Evolutionary conservation across 2,113 vertebrate genomes (phyloP), one percentile per base, ranked within the genome.

Genomic region (Sander lucioperca): DNA sequence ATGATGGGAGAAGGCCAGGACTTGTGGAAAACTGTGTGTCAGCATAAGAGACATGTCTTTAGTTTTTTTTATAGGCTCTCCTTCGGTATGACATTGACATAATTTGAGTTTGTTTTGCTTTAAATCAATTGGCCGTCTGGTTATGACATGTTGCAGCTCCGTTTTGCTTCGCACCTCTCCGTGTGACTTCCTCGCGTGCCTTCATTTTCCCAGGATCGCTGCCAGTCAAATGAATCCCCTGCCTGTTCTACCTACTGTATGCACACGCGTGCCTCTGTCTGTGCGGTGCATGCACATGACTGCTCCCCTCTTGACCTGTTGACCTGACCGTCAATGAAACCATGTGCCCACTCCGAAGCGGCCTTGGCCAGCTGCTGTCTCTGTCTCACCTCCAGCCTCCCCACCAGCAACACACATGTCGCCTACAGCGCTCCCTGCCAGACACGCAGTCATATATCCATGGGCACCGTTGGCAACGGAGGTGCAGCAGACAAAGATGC

Each of bases 301-400:
- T 68, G 57, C 68, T 78, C 77, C 6, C 18, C 25, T 74, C 54
- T 30, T 36, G 79, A 82, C 81, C 87, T 68, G 68, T 53, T 85
- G 85, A 89, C 85, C 85, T 9, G 39, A 23, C 61, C 45, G 50
- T 69, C 75, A 50, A 84, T 47, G 57, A 87, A 61, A 78, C 78
- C 79, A 83, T 79, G 82, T 83, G 74, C 70, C 72, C 30, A 0
- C 54, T 64, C 39, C 23, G 6, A 39, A 48, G 56, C 78, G 33
- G 77, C 23, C 74, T 79, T 54, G 77, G 6, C 50, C 53, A 65
- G 74, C 90, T 74, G 65, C 66, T 12, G 67, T 74, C 75, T 39
- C 83, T 84, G 84, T 73, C 45, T 57, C 54, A 68, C 48, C 57
- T 84, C 66, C 79, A 87, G 86, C 85, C 62, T 74, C 75, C 82